Conservation (phyloP, 2,113 vertebrate genomes). For the Peromyscus maniculatus region DNA sequence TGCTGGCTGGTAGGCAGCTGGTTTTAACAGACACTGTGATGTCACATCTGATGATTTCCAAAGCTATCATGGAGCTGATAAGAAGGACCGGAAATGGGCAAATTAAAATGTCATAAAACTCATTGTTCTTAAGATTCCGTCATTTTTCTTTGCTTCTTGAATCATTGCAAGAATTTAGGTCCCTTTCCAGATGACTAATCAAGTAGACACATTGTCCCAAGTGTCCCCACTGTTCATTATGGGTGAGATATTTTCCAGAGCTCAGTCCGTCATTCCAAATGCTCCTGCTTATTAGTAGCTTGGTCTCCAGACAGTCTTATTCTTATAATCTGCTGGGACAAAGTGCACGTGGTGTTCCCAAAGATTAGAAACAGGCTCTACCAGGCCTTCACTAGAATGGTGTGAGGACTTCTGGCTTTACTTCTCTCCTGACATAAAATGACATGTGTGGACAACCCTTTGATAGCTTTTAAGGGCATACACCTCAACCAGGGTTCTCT, state of each 20-base stretch:
- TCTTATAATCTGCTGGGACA: neutral
- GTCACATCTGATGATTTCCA: neutral
- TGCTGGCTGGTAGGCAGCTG: neutral
- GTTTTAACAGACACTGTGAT: neutral
- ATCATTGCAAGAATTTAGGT: neutral
- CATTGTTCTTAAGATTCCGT: neutral
- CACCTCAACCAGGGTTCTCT: neutral
- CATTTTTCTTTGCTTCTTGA: neutral
- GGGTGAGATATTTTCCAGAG: neutral
- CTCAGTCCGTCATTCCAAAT: neutral
- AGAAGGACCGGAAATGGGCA: neutral
- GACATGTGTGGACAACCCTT: neutral
- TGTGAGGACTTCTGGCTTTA: neutral
- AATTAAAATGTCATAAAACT: neutral
- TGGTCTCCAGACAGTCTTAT: neutral
- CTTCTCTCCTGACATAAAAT: neutral
- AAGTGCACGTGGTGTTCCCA: neutral
- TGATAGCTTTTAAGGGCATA: neutral
- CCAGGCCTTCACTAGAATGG: neutral
- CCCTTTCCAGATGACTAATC: constrained; percentile 18
- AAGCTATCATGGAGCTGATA: neutral
- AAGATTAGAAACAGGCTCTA: neutral
- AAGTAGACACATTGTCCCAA: neutral
- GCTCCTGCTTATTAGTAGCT: neutral
- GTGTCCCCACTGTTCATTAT: neutral